Evolutionary conservation across 2,113 vertebrate genomes (phyloP).

Genomic region (Thalassoma bifasciatum): DNA sequence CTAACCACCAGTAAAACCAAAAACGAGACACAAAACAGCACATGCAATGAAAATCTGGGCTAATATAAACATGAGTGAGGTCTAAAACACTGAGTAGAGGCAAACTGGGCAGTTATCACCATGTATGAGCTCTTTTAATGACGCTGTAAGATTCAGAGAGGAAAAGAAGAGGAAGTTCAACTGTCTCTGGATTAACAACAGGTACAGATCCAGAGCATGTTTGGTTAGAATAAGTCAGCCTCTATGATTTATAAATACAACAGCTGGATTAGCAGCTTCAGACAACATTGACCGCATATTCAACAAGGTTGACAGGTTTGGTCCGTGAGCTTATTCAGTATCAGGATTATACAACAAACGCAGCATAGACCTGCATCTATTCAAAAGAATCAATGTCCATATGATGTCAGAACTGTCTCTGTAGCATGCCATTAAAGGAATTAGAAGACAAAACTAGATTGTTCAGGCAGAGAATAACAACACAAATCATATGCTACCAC

Average conservation of each 20-base stretch:
- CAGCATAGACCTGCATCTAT: not conserved
- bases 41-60: conserved; percentile 20
- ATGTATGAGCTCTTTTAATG: not conserved
- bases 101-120: not conserved
- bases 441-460: not conserved
- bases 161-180: not conserved
- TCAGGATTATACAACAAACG: conserved; percentile 9
- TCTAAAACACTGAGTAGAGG: conserved; percentile 2
- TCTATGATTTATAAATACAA: not conserved
- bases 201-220: not conserved
- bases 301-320: too few relatives aligned
- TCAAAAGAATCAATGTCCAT: not conserved
- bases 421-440: not conserved
- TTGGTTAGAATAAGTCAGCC: not conserved
- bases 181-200: not conserved
- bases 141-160: conserved; percentile 4
- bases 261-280: not conserved
- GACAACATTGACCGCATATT: too few relatives aligned
- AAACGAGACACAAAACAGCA: conserved; percentile 5
- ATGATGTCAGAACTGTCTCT: not conserved
- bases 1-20: conserved; percentile 8
- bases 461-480: not conserved
- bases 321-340: not conserved
- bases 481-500: not conserved
- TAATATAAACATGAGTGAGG: conserved; percentile 15